These are phyloP conservation scores for Phainopepla nitens DNA, from an alignment of 2,113 vertebrate species.

Conservation along the genomic window DNA sequence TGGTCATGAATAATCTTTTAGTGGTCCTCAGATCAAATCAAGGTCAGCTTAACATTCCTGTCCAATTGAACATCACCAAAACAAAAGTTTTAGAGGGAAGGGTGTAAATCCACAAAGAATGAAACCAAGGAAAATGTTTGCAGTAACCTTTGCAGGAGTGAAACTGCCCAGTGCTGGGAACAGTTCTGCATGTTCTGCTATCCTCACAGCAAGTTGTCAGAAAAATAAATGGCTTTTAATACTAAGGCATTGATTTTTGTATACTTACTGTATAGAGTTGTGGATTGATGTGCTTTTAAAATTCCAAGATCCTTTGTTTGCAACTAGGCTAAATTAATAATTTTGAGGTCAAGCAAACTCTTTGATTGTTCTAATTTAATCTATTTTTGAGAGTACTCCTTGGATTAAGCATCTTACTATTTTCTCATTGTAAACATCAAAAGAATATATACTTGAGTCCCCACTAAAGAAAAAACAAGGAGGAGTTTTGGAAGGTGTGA, in stretches of 20 bases:
- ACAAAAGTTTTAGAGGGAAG: constrained; percentile 5
- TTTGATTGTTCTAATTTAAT: neutral
- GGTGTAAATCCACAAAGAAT: constrained; percentile 47
- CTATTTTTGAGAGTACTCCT: neutral
- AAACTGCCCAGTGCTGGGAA: neutral
- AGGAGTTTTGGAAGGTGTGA: neutral
- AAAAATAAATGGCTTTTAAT: neutral
- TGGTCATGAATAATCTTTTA: neutral
- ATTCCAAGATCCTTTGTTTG: neutral
- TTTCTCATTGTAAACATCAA: neutral
- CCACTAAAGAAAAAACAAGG: neutral
- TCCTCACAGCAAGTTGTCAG: neutral
- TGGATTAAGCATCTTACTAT: neutral
- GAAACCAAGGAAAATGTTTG: constrained; percentile 60
- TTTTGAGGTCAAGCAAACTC: neutral
- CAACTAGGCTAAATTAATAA: neutral
- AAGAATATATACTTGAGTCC: neutral
- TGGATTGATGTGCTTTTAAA: neutral
- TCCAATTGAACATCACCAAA: neutral
- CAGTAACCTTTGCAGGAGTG: constrained; percentile 17
- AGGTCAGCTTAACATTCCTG: constrained; percentile 32
- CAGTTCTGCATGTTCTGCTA: neutral
- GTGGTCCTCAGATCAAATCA: neutral
- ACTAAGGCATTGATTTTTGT: neutral
- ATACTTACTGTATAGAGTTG: neutral